Base-by-base conservation (phyloP, 2,113 vertebrate genomes). In the Ahaetulla prasina region DNA sequence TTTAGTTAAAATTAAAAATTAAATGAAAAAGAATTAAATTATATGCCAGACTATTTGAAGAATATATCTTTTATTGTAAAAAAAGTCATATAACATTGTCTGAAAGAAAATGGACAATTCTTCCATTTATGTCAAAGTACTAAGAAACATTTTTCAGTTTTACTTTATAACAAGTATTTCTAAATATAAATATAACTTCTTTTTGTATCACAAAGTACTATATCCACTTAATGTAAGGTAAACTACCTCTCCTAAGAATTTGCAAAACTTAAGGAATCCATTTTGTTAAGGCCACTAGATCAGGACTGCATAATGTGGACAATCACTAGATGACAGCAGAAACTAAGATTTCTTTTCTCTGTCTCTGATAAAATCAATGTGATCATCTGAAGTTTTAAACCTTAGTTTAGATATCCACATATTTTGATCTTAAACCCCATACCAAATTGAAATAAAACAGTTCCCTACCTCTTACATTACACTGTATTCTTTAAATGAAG, bases 1-100 rank as follows among this genome's bases (percentile, higher is more conserved):
- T 39, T 68, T 87, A 90, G 86, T 6, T 89, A 90, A 50, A 84
- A 63, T n/a, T n/a, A n/a, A 50, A 84, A 63, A 57, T 53, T 68
- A 89, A 90, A 88, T 6, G 87, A 90, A 50, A 84, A 57, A 63
- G 49, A 87, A 91, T 47, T 89, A 49, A 91, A 80, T 4, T 89
- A 0, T 87, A 94, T 91, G 85, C 54, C 57, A 93, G 18, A 52
- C 11, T 68, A 93, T 88, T 89, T 50, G 63, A 87, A 22, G 0
- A 25, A 90, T 1, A 63, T 47, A n/a, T 91, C 86, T 60, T 96
- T 96, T 94, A 97, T 96, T 97, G 94, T 1, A 90, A 95, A 95
- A 89, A 85, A 91, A 94, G 60, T 30, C 54, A 60, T 93, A 93
- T 30, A 95, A 96, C 4, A 68, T 22, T 20, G 87, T 95, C 80